These are phyloP conservation scores for Hestina assimilis DNA, from an alignment of 1,140 invertebrate species.

Conservation along the genomic window DNA sequence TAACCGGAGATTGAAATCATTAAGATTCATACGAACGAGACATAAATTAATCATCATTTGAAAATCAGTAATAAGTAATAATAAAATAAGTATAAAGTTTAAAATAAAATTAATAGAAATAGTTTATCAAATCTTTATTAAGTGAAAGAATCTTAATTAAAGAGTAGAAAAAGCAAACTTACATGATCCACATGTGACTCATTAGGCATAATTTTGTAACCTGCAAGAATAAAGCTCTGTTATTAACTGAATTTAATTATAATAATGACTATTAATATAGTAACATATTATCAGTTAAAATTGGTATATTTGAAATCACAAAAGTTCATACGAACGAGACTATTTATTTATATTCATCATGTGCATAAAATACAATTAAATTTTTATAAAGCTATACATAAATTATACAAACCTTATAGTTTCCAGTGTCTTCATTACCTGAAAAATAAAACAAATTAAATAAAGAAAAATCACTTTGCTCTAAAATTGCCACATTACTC, in stretches of 20 bases:
- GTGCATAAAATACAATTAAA: neutral
- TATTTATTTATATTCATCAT: slow-evolving; percentile 44
- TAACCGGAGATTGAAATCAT: slow-evolving; percentile 47
- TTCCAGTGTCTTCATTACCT: slow-evolving; percentile 27
- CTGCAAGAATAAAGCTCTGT: neutral
- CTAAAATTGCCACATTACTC: slow-evolving; percentile 50
- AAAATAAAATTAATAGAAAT: too few species aligned
- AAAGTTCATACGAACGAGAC: slow-evolving; percentile 59
- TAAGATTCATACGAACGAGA: slow-evolving; percentile 50
- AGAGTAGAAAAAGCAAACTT: neutral
- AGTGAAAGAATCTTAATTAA: neutral
- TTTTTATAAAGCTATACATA: neutral
- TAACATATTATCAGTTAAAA: slow-evolving; percentile 17
- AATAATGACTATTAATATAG: neutral
- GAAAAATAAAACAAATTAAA: slow-evolving; percentile 67
- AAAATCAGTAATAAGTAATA: too few species aligned
- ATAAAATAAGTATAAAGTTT: too few species aligned
- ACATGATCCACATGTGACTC: neutral
- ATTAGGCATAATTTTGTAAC: neutral
- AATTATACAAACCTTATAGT: slow-evolving; percentile 25
- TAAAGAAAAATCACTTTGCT: slow-evolving; percentile 58
- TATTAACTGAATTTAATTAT: neutral
- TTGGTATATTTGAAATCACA: slow-evolving; percentile 47
- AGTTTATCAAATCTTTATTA: too few species aligned
- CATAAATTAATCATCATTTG: slow-evolving; percentile 34